Percentiles rank a stretch among this genome's conserved stretches.
These are phyloP conservation scores for Lasioglossum baleicum DNA, from an alignment of 1,140 invertebrate species.

Conservation along the genomic window DNA sequence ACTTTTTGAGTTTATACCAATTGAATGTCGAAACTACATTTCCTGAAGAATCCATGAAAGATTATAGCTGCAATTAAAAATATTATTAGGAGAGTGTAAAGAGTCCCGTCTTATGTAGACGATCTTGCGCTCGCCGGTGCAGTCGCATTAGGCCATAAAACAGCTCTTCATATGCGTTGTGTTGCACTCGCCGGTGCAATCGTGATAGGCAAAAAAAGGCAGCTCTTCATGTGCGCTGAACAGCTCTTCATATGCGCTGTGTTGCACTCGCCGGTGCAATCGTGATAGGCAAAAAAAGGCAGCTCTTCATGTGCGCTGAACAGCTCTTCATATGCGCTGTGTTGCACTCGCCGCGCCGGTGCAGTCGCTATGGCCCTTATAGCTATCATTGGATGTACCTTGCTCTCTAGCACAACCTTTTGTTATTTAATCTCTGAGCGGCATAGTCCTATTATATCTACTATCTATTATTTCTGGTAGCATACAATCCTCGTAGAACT, in stretches of 20 bases:
- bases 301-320: too few species aligned
- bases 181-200: too few species aligned
- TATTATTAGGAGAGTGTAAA: neutral
- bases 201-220: too few species aligned
- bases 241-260: too few species aligned
- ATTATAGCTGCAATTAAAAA: neutral
- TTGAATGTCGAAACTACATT: neutral
- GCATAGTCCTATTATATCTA: neutral
- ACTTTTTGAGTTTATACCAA: neutral
- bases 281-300: too few species aligned
- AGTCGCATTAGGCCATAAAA: too few species aligned
- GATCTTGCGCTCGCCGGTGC: neutral
- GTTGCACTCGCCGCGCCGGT: neutral
- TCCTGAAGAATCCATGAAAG: neutral
- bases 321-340: neutral
- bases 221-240: too few species aligned
- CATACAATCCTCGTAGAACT: neutral
- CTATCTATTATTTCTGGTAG: too few species aligned
- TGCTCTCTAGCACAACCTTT: neutral
- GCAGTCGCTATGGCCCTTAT: neutral
- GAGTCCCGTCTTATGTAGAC: neutral
- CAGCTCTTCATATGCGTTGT: too few species aligned
- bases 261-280: too few species aligned
- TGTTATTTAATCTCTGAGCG: neutral
- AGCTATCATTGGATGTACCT: neutral